Percentiles rank a stretch among this genome's conserved stretches.
Evolutionary conservation across 2,797 vertebrate genomes (phyloP).

Genomic region (Valencia hispanica): DNA sequence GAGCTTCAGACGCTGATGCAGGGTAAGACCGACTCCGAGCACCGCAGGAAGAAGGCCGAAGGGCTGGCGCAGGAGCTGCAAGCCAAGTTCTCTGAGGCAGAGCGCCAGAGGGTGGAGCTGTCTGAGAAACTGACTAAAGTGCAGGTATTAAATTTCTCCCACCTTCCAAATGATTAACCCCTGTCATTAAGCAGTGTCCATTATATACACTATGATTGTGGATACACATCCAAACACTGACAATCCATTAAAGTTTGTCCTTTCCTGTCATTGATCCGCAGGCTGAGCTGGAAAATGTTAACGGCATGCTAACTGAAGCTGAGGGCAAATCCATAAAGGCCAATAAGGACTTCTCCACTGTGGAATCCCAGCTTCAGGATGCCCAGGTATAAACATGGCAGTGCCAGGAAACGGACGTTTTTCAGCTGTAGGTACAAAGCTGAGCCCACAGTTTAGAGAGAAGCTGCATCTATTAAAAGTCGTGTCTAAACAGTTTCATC

Average conservation of each 20-base stretch:
- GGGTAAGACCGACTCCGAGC: conserved; percentile 91
- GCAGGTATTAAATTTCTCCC: conserved; percentile 81
- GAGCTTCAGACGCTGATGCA: conserved; percentile 93
- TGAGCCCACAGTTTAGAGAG: not conserved
- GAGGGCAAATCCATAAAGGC: conserved; percentile 96
- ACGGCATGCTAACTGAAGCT: conserved; percentile 83
- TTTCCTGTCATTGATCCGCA: conserved; percentile 53
- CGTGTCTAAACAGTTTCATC: not conserved
- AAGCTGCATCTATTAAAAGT: not conserved
- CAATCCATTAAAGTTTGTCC: not conserved
- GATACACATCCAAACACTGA: not conserved
- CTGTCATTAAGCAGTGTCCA: not conserved
- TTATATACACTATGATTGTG: not conserved
- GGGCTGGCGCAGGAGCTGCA: conserved; percentile 90
- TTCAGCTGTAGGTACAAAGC: not conserved
- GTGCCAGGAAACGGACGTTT: not conserved
- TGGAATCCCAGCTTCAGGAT: conserved; percentile 97
- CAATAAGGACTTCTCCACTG: conserved; percentile 89
- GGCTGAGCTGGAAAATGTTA: conserved; percentile 94
- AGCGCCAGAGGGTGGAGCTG: conserved; percentile 86
- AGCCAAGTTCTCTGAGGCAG: conserved; percentile 89
- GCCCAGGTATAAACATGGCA: conserved; percentile 83
- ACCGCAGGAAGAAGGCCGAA: conserved; percentile 94
- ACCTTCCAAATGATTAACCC: not conserved
- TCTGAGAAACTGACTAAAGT: conserved; percentile 87